Evolutionary conservation across 1,140 invertebrate species (phyloP).

Genomic region (Leptoteleia sp.): DNA sequence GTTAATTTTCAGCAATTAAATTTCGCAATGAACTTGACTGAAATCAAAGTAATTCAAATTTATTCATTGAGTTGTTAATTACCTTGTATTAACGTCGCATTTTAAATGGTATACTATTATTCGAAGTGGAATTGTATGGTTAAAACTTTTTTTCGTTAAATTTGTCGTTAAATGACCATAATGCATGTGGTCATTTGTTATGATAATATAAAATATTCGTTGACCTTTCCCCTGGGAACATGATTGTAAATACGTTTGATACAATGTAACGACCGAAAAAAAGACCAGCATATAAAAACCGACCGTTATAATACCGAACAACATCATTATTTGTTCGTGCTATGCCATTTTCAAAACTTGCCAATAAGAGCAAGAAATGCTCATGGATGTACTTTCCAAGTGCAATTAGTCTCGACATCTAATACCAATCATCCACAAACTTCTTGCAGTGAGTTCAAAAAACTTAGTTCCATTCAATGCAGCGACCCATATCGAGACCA

Average conservation of each 20-base stretch:
- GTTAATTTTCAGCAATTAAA: too few relatives aligned
- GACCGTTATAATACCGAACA: conserved; percentile 19
- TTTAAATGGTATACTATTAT: too few relatives aligned
- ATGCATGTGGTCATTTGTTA: too few relatives aligned
- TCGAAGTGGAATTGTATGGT: too few relatives aligned
- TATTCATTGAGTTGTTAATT: too few relatives aligned
- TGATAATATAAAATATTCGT: too few relatives aligned
- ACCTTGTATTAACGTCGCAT: too few relatives aligned
- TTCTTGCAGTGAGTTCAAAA: conserved; percentile 27
- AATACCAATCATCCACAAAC: conserved; percentile 49
- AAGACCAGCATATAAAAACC: conserved; percentile 11
- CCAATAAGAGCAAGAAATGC: conserved; percentile 9
- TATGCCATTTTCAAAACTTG: conserved; percentile 28
- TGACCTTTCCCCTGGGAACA: too few relatives aligned
- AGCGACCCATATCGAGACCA: conserved; percentile 22
- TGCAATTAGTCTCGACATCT: conserved; percentile 40
- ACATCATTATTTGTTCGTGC: conserved; percentile 31
- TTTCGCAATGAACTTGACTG: too few relatives aligned
- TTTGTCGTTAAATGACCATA: too few relatives aligned
- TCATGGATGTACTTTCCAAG: conserved; percentile 23
- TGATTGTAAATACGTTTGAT: neutral
- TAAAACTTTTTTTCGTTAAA: too few relatives aligned
- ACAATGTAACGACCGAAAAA: conserved; percentile 16
- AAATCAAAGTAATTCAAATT: too few relatives aligned
- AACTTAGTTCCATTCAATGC: conserved; percentile 4